Evolutionary conservation across 2,888 invertebrate genomes (phyloP).

Genomic region (Mechanitis mazaeus): DNA sequence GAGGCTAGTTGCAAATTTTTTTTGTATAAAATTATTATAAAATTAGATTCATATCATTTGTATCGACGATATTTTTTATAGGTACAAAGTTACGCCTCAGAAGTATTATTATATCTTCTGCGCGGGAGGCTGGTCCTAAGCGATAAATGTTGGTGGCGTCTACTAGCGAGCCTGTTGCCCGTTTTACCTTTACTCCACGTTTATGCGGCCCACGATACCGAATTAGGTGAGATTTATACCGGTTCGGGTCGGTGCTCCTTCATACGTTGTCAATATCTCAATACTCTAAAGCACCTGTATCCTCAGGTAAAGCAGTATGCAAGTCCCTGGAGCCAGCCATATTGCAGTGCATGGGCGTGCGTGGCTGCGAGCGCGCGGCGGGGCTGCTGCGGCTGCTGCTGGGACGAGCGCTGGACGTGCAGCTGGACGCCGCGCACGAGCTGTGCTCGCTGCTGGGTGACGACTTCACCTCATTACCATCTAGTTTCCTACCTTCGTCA

Average conservation of each 20-base stretch:
- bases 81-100: slow-evolving; percentile 76
- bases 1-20: slow-evolving; percentile 39
- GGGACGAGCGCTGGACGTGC: slow-evolving; percentile 60
- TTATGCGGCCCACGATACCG: slow-evolving; percentile 70
- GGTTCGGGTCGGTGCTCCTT: no score
- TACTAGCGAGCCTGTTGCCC: slow-evolving; percentile 77
- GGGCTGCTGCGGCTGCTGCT: slow-evolving; percentile 62
- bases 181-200: slow-evolving; percentile 79
- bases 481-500: no score
- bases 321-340: slow-evolving; percentile 80
- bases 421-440: slow-evolving; percentile 60
- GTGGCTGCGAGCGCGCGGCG: slow-evolving; percentile 65
- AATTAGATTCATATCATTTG: not conserved
- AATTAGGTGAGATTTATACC: slow-evolving; percentile 45
- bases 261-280: no score
- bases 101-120: slow-evolving; percentile 78
- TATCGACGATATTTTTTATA: slow-evolving; percentile 39
- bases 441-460: slow-evolving; percentile 55
- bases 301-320: slow-evolving; percentile 77
- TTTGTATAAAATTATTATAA: not conserved
- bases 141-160: slow-evolving; percentile 78
- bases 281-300: not conserved
- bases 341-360: slow-evolving; percentile 76
- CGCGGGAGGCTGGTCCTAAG: slow-evolving; percentile 80
- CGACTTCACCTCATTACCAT: not conserved